Conservation (phyloP, 2,797 vertebrate species). For the Manis pentadactyla region DNA sequence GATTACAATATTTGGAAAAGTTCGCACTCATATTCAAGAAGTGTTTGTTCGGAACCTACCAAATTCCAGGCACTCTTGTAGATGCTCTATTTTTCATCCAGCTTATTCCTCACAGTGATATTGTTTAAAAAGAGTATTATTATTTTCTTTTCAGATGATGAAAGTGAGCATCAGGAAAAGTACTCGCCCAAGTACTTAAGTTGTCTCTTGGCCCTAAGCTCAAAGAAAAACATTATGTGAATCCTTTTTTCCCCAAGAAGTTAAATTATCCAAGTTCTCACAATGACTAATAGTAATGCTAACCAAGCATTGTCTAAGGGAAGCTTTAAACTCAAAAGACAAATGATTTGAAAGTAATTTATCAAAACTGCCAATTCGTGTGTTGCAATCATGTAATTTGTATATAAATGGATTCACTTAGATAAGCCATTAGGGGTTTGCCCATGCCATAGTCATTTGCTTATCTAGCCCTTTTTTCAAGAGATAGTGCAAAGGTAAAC, state of each 20-base stretch:
- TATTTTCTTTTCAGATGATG: constrained; percentile 22
- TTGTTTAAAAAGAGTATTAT: background rate
- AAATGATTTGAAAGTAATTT: constrained; percentile 29
- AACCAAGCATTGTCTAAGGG: background rate
- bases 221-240: background rate
- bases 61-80: background rate
- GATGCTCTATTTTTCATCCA: background rate
- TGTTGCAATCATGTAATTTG: background rate
- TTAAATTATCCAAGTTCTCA: constrained; percentile 33
- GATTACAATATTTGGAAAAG: background rate
- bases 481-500: background rate
- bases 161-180: background rate
- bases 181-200: constrained; percentile 40
- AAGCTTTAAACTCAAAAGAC: background rate
- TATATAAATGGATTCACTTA: background rate
- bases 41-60: background rate
- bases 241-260: background rate
- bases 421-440: background rate
- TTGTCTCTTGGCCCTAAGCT: background rate
- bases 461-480: background rate
- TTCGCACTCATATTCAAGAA: constrained; percentile 1
- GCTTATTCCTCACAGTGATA: background rate
- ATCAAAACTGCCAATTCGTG: background rate
- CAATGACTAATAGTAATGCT: background rate
- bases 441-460: background rate